A percentile compares a stretch with the other conserved stretches of the same genome.
Conservation (phyloP, 2,113 vertebrate genomes). For the Lepus europaeus region DNA sequence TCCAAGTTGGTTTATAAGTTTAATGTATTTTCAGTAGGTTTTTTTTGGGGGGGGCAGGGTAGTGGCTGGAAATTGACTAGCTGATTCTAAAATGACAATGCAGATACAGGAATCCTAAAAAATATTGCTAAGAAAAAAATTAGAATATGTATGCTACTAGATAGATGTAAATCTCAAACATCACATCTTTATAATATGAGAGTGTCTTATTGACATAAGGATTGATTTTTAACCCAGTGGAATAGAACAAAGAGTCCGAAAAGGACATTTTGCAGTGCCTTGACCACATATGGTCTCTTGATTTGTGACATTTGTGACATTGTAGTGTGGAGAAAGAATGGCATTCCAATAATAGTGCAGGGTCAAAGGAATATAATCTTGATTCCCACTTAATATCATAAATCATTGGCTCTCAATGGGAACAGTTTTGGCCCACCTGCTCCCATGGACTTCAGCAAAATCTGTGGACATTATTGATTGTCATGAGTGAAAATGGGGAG, state of each 20-base stretch:
- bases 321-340: background rate
- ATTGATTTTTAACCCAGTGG: background rate
- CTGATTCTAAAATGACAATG: conserved; percentile 4
- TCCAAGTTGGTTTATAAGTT: conserved; percentile 17
- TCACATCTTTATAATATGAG: background rate
- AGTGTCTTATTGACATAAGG: background rate
- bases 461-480: background rate
- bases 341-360: background rate
- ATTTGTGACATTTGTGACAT: background rate
- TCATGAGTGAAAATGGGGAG: background rate
- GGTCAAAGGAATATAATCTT: background rate
- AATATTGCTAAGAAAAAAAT: background rate
- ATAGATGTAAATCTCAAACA: background rate
- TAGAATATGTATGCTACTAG: background rate
- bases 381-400: background rate
- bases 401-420: background rate
- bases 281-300: background rate
- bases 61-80: background rate
- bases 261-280: background rate
- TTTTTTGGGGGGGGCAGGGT: background rate
- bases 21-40: background rate
- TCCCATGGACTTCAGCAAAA: background rate
- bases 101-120: background rate
- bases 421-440: background rate
- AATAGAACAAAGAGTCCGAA: background rate